phyloP scores from a whole-genome alignment of 2,888 invertebrate species.

The Trachelus tabidus region DNA sequence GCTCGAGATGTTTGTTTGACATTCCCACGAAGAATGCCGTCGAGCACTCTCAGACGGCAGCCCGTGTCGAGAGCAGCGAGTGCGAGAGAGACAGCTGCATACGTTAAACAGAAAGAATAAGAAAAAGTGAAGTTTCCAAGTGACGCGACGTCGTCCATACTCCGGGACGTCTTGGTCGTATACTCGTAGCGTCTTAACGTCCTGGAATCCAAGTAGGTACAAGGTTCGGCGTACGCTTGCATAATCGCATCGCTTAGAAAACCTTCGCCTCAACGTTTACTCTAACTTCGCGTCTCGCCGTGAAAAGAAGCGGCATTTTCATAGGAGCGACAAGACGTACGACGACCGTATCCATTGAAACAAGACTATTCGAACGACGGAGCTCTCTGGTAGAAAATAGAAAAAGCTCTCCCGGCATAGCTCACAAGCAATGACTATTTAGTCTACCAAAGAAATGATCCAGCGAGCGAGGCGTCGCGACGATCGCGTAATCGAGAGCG shows the following conservation, averaged over 20 bases:
- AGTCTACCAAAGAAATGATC: background rate
- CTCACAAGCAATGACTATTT: background rate
- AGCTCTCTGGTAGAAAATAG: background rate
- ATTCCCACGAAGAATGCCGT: slow-evolving; percentile 61
- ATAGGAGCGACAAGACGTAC: background rate
- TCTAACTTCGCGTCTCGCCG: background rate
- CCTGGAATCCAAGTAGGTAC: slow-evolving; percentile 23
- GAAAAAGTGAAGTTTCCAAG: background rate
- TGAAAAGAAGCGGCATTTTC: background rate
- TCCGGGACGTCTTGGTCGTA: slow-evolving; percentile 12
- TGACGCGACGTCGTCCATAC: slow-evolving; percentile 22
- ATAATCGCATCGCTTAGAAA: background rate
- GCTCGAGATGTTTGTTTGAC: slow-evolving; percentile 62
- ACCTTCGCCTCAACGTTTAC: background rate
- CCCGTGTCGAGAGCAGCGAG: slow-evolving; percentile 18
- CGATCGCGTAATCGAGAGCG: background rate
- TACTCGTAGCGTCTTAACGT: slow-evolving; percentile 2
- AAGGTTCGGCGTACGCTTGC: slow-evolving; percentile 8
- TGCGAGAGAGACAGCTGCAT: background rate
- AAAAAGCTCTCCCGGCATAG: background rate
- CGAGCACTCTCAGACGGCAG: slow-evolving; percentile 44
- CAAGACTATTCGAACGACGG: background rate
- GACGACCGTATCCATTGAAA: background rate
- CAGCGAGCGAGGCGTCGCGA: background rate
- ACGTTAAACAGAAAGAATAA: background rate